These are phyloP conservation scores for Hirtodrosophila trivittata DNA, from an alignment of 2,888 invertebrate genomes.

Conservation along the genomic window DNA sequence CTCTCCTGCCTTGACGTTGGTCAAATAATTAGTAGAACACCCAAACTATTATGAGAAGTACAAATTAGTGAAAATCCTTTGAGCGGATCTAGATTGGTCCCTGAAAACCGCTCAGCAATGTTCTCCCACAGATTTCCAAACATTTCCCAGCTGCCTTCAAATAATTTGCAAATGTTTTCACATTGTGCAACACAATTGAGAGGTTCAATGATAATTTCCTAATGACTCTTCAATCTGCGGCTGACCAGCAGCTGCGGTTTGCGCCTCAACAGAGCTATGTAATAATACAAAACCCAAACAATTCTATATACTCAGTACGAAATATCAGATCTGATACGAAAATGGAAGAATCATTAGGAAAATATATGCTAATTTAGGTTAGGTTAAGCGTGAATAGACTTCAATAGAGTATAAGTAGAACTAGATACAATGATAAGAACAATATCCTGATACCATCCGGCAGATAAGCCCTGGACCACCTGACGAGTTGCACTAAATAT, in stretches of 20 bases:
- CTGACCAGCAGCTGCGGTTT: constrained; percentile 57
- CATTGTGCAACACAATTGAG: constrained; percentile 48
- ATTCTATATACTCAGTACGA: neutral
- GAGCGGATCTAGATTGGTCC: constrained; percentile 11
- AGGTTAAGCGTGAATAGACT: too few species aligned
- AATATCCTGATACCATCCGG: too few species aligned
- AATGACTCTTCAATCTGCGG: constrained; percentile 47
- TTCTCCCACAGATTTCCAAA: constrained; percentile 12
- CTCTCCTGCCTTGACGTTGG: neutral
- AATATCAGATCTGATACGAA: constrained; percentile 3
- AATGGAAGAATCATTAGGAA: too few species aligned
- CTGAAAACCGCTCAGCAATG: constrained; percentile 1
- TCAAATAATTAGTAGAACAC: neutral
- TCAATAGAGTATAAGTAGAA: too few species aligned
- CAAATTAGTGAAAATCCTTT: constrained; percentile 54
- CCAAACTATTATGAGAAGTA: neutral
- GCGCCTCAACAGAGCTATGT: constrained; percentile 10
- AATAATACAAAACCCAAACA: neutral
- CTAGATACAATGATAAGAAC: too few species aligned
- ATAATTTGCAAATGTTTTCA: constrained; percentile 11
- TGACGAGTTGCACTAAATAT: too few species aligned
- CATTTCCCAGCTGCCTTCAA: constrained; percentile 42
- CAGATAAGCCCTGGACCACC: too few species aligned
- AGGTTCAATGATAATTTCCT: constrained; percentile 28
- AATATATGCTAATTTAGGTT: neutral